Evolutionary conservation across 2,113 vertebrate genomes (phyloP), one percentile per base, ranked within the genome.

Genomic region (Bolborhynchus lineola): DNA sequence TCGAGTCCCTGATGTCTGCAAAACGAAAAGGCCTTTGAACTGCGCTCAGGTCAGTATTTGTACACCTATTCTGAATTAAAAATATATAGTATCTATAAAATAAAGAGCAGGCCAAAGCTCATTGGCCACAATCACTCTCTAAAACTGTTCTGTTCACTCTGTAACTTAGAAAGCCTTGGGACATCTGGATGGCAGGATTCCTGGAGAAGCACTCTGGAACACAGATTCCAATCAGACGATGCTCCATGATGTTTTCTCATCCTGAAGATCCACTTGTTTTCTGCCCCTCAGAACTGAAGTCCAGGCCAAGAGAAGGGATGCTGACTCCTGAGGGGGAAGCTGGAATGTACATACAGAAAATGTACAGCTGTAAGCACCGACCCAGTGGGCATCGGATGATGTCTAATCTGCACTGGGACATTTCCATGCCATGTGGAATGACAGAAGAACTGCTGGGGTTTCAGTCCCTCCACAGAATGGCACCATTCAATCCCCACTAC

Each of bases 321-420:
- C 33, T 88, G 63, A 67, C 88, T 97, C 96, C 97, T 98, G 91
- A 96, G 92, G 96, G 91, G 76, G 77, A 97, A 97, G 94, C 95
- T 97, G 95, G 46, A 97, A 97, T 53, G 39, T 33, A 88, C 91
- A 81, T 23, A 17, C 33, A 86, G 46, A 70, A 31, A 74, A 29
- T 0, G 8, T 63, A 50, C 60, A 60, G 6, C 59, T 46, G 1
- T 15, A 57, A 88, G 68, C 28, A 53, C 14, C 28, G 57, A 33
- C 35, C 44, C 63, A 53, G 29, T 3, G 23, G 76, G 49, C 26
- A 31, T 9, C 0, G 7, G 21, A 9, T 4, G 13, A 10, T 25
- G 52, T 24, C 31, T 28, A 6, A 25, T 9, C 91, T 50, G 49
- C n/a, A 42, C 74, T 41, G 8, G 25, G 16, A 67, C 0, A 0